phyloP scores from a whole-genome alignment of 2,113 vertebrate genomes.

The chimpanzee (Pan troglodytes) region DNA sequence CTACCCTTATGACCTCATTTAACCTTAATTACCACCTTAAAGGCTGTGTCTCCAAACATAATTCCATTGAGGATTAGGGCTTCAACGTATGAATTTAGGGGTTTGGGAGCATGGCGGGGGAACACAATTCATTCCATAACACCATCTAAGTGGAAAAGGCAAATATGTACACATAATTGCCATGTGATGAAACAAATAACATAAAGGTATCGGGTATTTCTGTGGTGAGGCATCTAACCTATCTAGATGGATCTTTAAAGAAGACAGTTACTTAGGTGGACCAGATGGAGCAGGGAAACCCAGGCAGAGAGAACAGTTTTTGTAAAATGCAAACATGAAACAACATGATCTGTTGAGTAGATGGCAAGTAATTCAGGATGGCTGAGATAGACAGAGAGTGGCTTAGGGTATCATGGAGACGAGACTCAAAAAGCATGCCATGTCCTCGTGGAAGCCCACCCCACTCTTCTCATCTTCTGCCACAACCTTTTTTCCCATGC shows the following conservation, averaged over 20 bases:
- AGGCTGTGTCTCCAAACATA: not conserved
- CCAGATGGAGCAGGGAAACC: not conserved
- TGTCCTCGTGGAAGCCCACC: rapidly evolving
- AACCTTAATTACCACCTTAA: not conserved
- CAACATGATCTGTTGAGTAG: rapidly evolving
- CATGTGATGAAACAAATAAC: not conserved
- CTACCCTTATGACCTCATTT: not conserved
- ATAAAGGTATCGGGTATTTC: not conserved
- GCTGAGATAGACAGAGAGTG: not conserved
- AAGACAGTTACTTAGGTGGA: not conserved
- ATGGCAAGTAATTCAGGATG: not conserved
- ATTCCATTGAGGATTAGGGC: not conserved
- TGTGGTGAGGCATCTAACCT: not conserved
- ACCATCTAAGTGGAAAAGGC: not conserved
- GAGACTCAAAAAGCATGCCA: rapidly evolving
- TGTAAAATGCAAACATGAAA: not conserved
- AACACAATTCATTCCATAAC: not conserved
- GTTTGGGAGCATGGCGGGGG: no score
- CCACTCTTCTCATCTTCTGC: no score
- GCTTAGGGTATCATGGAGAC: not conserved
- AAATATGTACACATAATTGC: not conserved
- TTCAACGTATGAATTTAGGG: not conserved
- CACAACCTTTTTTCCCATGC: not conserved
- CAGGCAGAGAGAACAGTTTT: not conserved
- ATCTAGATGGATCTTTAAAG: not conserved